Conservation (phyloP, 35 echinoderm and acorn worm genomes). For the Apostichopus japonicus region DNA sequence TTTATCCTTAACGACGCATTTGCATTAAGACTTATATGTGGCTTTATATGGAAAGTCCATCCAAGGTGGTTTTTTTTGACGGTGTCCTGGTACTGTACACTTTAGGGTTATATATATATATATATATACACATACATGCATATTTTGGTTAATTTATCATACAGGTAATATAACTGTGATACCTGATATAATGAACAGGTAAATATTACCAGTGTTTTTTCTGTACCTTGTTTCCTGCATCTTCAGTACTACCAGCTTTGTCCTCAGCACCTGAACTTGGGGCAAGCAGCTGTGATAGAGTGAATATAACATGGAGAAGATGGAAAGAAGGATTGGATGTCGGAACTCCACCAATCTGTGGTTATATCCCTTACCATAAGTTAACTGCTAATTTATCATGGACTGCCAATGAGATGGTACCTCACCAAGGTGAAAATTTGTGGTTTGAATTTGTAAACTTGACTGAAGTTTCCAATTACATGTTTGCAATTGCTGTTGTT, state of each 20-base stretch:
- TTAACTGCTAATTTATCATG: neutral
- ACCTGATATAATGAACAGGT: too few relatives aligned
- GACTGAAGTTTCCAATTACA: neutral
- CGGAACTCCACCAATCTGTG: slow-evolving; percentile 9
- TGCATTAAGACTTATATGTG: too few relatives aligned
- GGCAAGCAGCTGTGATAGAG: neutral
- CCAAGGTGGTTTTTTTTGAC: too few relatives aligned
- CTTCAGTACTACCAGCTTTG: neutral
- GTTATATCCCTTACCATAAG: slow-evolving; percentile 17
- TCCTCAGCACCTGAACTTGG: neutral
- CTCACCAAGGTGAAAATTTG: neutral
- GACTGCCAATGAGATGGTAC: neutral
- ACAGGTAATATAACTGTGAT: too few relatives aligned
- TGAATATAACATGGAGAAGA: neutral
- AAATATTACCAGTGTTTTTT: too few relatives aligned
- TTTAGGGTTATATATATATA: too few relatives aligned
- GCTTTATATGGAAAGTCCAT: too few relatives aligned
- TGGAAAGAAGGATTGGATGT: slow-evolving; percentile 1
- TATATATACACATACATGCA: too few relatives aligned
- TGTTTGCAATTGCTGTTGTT: neutral
- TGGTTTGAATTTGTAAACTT: neutral
- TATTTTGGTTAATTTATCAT: too few relatives aligned
- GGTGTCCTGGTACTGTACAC: too few relatives aligned
- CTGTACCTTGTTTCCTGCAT: too few relatives aligned
- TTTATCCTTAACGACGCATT: too few relatives aligned